Conservation (phyloP, 2,113 vertebrate species). For the Panthera tigris region DNA sequence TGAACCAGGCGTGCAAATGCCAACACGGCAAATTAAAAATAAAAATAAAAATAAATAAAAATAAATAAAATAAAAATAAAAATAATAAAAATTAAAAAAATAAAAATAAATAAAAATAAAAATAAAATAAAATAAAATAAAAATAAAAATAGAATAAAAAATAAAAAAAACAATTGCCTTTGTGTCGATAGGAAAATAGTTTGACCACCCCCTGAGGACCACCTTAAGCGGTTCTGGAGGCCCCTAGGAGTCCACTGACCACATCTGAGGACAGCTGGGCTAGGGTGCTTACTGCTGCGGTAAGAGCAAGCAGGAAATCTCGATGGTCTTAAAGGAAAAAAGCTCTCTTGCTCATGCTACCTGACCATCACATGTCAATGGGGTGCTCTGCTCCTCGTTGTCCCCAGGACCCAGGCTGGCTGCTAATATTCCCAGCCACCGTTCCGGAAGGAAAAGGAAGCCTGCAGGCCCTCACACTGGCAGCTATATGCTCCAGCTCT, state of each 20-base stretch:
- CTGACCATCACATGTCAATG: not conserved
- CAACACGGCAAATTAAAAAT: too few species aligned
- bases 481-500: not conserved
- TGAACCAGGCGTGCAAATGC: not conserved
- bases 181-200: not conserved
- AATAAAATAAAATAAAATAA: too few species aligned
- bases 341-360: not conserved
- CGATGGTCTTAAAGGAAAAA: not conserved
- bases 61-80: too few species aligned
- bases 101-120: too few species aligned
- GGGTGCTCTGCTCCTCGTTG: not conserved
- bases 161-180: not conserved
- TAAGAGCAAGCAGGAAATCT: not conserved
- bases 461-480: not conserved
- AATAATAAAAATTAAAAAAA: too few species aligned
- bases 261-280: not conserved
- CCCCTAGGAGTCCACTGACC: not conserved
- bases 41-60: too few species aligned
- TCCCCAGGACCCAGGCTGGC: not conserved
- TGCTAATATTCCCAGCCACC: not conserved
- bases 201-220: not conserved
- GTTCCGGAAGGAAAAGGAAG: not conserved
- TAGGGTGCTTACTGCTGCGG: not conserved
- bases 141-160: too few species aligned
- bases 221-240: too few species aligned